Percentiles rank a stretch among this genome's conserved stretches.
phyloP scores from a whole-genome alignment of 2,888 invertebrate species.

The Onchidella celtica region DNA sequence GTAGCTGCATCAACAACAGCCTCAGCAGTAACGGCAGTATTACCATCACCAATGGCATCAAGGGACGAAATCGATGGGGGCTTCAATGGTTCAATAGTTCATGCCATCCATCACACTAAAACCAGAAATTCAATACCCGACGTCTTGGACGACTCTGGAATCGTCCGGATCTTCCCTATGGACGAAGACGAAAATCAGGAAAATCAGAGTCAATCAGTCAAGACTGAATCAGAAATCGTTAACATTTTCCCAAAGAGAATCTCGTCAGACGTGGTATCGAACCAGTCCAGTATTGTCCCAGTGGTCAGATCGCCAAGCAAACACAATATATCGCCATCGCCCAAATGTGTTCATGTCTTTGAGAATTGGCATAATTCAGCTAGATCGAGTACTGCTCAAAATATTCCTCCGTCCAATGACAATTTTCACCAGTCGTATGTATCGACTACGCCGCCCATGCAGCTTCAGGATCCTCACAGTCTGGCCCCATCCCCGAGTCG shows the following conservation, averaged over 20 bases:
- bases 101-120: not conserved
- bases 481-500: too few relatives aligned
- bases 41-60: not conserved
- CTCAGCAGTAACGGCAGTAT: not conserved
- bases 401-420: too few relatives aligned
- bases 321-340: too few relatives aligned
- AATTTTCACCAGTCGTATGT: too few relatives aligned
- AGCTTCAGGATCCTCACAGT: too few relatives aligned
- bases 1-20: too few relatives aligned
- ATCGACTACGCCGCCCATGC: too few relatives aligned
- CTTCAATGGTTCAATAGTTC: not conserved
- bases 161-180: constrained; percentile 36
- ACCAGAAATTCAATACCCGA: not conserved
- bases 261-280: too few relatives aligned
- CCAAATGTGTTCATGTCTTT: too few relatives aligned
- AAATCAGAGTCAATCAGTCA: not conserved
- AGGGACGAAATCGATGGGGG: constrained; percentile 18
- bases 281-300: not conserved
- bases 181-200: not conserved
- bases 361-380: too few relatives aligned
- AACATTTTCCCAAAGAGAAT: constrained; percentile 31
- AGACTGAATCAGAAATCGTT: constrained; percentile 24
- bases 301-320: too few relatives aligned
- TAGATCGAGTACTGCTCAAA: too few relatives aligned
- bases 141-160: constrained; percentile 34